Evolutionary conservation across 2,113 vertebrate species (phyloP).

Genomic region (Cyanocitta stelleri): DNA sequence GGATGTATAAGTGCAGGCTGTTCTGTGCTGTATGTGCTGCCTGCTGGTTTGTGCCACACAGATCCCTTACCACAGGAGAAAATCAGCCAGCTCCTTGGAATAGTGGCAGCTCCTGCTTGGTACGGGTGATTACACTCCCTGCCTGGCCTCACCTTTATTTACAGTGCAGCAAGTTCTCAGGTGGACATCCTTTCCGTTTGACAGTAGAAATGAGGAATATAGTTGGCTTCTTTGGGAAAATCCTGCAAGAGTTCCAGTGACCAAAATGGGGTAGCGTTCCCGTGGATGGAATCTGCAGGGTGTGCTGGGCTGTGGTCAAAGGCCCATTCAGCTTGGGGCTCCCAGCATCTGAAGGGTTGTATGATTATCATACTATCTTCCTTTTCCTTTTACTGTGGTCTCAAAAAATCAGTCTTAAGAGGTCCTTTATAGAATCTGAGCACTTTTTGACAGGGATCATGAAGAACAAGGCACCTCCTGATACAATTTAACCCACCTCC

Average conservation of each 20-base stretch:
- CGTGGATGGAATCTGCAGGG: background rate
- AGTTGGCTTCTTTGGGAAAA: background rate
- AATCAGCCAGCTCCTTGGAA: background rate
- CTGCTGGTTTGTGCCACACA: background rate
- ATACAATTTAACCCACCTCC: background rate
- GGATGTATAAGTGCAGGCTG: background rate
- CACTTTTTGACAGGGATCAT: background rate
- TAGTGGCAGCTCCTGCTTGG: background rate
- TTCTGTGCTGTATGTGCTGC: background rate
- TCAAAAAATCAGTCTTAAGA: background rate
- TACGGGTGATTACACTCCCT: background rate
- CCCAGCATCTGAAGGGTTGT: background rate
- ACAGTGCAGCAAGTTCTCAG: background rate
- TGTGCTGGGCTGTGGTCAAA: background rate
- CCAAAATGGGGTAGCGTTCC: background rate
- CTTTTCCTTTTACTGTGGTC: background rate
- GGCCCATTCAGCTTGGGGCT: accelerated
- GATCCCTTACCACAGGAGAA: background rate
- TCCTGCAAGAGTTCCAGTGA: background rate
- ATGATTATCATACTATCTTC: background rate
- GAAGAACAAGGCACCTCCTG: background rate
- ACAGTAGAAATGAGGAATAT: background rate
- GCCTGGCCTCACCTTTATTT: background rate
- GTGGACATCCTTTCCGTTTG: background rate
- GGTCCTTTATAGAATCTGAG: background rate